These are phyloP conservation scores for Bombus sibiricus DNA, from an alignment of 1,140 invertebrate species.

Conservation along the genomic window DNA sequence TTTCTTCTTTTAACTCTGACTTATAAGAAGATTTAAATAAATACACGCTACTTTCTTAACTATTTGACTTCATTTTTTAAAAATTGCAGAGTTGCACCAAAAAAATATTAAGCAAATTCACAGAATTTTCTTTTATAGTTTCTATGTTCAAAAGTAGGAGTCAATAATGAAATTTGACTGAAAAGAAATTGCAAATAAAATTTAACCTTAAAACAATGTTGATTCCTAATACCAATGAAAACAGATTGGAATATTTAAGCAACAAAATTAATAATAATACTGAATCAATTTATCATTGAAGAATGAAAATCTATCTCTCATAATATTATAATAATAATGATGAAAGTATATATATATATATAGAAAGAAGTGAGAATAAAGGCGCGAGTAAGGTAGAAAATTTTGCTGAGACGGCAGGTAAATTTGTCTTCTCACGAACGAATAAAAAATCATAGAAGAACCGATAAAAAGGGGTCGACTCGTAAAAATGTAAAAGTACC, in stretches of 20 bases:
- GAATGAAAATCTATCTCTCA: background rate
- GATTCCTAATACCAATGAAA: no score
- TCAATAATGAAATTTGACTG: no score
- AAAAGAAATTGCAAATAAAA: no score
- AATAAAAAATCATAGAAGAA: background rate
- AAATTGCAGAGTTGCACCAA: background rate
- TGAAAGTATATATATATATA: no score
- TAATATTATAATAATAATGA: background rate
- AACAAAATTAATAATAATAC: background rate
- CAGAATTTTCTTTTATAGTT: no score
- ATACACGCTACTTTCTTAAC: background rate
- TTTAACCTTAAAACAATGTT: no score
- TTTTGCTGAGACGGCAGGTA: slow-evolving; percentile 1
- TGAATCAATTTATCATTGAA: background rate
- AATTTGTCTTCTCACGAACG: slow-evolving; percentile 15
- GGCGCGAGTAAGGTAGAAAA: background rate
- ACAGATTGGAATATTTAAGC: no score
- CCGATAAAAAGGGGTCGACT: background rate
- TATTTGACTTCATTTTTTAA: background rate
- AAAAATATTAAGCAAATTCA: no score
- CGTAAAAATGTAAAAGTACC: slow-evolving; percentile 26
- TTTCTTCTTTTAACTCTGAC: background rate
- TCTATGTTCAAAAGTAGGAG: no score
- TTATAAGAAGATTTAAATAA: background rate
- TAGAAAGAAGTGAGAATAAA: background rate